Conservation (phyloP, 2,113 vertebrate genomes). For the Bubo scandiacus region DNA sequence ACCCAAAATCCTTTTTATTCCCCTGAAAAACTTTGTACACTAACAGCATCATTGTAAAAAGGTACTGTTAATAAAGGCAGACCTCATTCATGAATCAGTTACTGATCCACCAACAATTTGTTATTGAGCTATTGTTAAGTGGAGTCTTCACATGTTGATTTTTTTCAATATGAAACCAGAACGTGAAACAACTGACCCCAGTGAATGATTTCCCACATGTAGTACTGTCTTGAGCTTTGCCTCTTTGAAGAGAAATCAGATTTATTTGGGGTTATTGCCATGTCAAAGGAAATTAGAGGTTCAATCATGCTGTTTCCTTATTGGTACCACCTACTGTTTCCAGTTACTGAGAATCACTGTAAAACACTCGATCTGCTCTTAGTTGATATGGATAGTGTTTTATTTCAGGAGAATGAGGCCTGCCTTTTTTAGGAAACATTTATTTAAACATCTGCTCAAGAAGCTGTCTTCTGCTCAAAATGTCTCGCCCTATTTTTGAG, state of each 20-base stretch:
- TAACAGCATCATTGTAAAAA: not conserved
- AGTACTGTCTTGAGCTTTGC: not conserved
- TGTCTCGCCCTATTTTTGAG: not conserved
- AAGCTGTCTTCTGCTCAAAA: not conserved
- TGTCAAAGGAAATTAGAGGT: slow-evolving; percentile 31
- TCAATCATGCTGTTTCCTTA: slow-evolving; percentile 9
- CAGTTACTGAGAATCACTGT: slow-evolving; percentile 3
- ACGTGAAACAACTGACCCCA: not conserved
- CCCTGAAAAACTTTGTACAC: not conserved
- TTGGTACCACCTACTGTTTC: not conserved
- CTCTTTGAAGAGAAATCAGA: not conserved
- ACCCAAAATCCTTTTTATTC: not conserved
- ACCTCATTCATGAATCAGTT: not conserved
- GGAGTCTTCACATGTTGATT: not conserved
- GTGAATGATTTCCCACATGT: not conserved
- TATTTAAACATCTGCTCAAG: slow-evolving; percentile 32
- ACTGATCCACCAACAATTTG: not conserved
- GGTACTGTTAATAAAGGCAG: not conserved
- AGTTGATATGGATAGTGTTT: not conserved
- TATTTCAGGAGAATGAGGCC: not conserved
- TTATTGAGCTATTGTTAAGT: not conserved
- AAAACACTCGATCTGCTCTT: not conserved
- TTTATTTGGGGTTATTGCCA: slow-evolving; percentile 20
- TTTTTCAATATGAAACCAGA: not conserved
- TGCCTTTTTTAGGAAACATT: not conserved